Base-by-base conservation (phyloP, 2,888 invertebrate genomes). In the Catocala nupta region DNA sequence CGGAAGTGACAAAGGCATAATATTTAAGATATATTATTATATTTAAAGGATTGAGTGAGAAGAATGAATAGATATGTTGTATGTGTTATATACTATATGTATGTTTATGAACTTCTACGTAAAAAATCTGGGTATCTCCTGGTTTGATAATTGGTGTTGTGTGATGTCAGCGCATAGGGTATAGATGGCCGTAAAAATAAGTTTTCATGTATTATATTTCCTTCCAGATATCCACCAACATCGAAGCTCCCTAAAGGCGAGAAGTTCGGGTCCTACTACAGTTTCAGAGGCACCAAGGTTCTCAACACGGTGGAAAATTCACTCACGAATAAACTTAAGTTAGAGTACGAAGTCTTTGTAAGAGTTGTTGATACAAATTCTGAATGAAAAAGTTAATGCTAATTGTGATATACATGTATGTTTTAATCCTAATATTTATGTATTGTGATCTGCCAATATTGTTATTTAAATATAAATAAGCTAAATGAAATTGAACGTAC, bases 341-440 rank as follows among this genome's bases (percentile, higher is more conserved):
- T 93, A 60, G 89, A 93, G 66, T 93, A 93, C 64, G 93, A 92
- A 85, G 90, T 93, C 1, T 88, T 89, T 63, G 90, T 92, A n/a
- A 85, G 88, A 73, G 84, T 93, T 5, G 89, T 92, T 0, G 91
- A 92, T 59, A 66, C 66, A 1, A 77, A 52, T 33, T 39, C 78
- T 5, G 84, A 86, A 67, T 81, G 78, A 55, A 73, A 68, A 5
- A 55, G 75, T 60, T 71, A 47, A 16, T 47, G 13, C 13, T 45
- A 45, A 12, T 12, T 12, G 47, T 47, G 63, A 65, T 59, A 55
- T 61, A 25, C 49, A 50, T 62, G 25, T 16, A 12, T 34, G 62
- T 56, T 25, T 61, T 66, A 73, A 59, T 16, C 60, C 56, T 69
- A 63, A 71, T 75, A 77, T 72, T 77, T 71, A 74, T 68, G 16